Conservation (phyloP, 1,140 invertebrate genomes). For the Caenorhabditis latens region DNA sequence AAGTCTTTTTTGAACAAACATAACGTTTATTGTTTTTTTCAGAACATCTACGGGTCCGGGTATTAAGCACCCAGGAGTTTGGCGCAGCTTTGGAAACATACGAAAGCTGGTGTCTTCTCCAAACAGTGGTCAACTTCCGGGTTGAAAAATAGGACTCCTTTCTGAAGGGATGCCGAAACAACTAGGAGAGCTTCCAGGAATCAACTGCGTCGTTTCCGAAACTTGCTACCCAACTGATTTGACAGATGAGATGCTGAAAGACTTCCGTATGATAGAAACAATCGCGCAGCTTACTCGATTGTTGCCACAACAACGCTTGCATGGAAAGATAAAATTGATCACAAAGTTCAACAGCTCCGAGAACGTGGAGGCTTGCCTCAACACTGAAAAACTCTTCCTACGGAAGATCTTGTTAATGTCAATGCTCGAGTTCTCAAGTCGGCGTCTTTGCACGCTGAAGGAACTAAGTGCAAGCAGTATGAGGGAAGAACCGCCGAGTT, state of each 20-base stretch:
- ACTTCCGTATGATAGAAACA: slow-evolving; percentile 46
- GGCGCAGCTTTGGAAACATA: too few species aligned
- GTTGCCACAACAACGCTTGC: slow-evolving; percentile 10
- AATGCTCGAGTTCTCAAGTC: neutral
- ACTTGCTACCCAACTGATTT: slow-evolving; percentile 52
- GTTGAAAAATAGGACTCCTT: neutral
- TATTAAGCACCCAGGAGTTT: too few species aligned
- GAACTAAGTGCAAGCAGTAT: neutral
- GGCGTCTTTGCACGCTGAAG: slow-evolving; percentile 23
- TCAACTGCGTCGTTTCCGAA: slow-evolving; percentile 60
- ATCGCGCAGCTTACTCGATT: slow-evolving; percentile 47
- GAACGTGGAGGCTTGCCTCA: neutral
- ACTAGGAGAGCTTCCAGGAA: slow-evolving; percentile 58
- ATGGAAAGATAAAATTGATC: neutral
- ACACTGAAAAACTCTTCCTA: slow-evolving; percentile 41
- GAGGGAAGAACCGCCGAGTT: slow-evolving; percentile 58
- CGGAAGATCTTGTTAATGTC: slow-evolving; percentile 42
- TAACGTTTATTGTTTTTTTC: too few species aligned
- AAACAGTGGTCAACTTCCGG: too few species aligned
- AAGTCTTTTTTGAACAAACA: too few species aligned
- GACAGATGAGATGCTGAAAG: slow-evolving; percentile 46
- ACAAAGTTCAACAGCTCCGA: neutral
- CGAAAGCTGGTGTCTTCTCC: too few species aligned
- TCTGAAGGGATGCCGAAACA: slow-evolving; percentile 64
- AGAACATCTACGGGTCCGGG: too few species aligned